Evolutionary conservation across 1,140 invertebrate species (phyloP), one percentile per base, ranked within the genome.

Genomic region (Gonatopus flavifemur): DNA sequence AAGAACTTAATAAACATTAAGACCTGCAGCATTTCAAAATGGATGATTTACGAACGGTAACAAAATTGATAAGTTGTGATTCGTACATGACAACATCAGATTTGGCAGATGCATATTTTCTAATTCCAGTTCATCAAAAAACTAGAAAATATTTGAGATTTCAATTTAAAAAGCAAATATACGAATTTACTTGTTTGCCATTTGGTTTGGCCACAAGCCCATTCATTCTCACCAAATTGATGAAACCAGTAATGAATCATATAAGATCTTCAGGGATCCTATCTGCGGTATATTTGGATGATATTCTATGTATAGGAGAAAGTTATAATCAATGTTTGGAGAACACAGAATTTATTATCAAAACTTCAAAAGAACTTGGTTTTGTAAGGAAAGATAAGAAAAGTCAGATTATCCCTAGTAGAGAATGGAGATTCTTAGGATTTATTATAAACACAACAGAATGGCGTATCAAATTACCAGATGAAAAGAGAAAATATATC

Each of bases 231-330:
- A 33, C 32, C 5, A 33, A 33, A 13, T n/a, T 33, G 4, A 8
- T 33, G n/a, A 33, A 13, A 33, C 32, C 32, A 15, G 32, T 33
- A 33, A n/a, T n/a, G n/a, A n/a, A n/a, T n/a, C n/a, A n/a, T n/a
- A 25, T 49, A 10, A 30, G 47, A 13, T 2, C 1, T 16, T 9
- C 24, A 35, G 47, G 47, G 22, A 16, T 41, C 21, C 12, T 12
- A 3, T 40, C 38, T 3, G 35, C 40, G 8, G 32, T 52, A 30
- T 51, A 51, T 33, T 25, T 51, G 10, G 49, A 51, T 22, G 49
- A 51, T 39, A 30, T 51, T 10, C 19, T 43, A 4, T 32, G 20
- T 30, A 12, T 44, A 39, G 41, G 38, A 32, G 22, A 30, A 20
- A 24, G 33, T 22, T 20, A 24, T 20, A 21, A 12, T 5, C 13